phyloP scores from a whole-genome alignment of 2,797 vertebrate genomes.

The Danio aesculapii region DNA sequence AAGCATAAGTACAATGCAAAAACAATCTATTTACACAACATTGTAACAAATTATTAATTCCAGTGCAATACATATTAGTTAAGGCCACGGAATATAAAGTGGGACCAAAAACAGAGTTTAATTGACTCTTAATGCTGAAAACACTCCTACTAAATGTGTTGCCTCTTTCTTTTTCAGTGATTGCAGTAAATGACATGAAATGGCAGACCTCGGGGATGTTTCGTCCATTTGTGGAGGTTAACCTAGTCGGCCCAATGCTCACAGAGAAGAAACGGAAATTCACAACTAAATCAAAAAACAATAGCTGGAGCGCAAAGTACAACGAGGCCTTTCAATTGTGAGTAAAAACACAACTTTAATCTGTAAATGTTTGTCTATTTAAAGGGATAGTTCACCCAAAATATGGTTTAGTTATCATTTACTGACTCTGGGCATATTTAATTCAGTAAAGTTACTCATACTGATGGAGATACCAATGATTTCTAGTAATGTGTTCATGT shows the following conservation, averaged over 20 bases:
- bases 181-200: conserved; percentile 94
- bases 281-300: conserved; percentile 98
- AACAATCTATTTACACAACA: too few species aligned
- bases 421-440: too few species aligned
- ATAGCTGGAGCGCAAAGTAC: conserved; percentile 96
- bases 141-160: background rate
- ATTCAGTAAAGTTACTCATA: too few species aligned
- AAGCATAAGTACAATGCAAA: too few species aligned
- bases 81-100: too few species aligned
- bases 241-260: conserved; percentile 91
- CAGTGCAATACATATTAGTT: too few species aligned
- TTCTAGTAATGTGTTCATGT: too few species aligned
- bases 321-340: conserved; percentile 97
- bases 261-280: conserved; percentile 96
- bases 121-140: background rate
- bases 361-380: background rate
- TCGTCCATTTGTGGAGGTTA: conserved; percentile 94
- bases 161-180: conserved; percentile 78
- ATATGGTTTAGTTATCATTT: too few species aligned
- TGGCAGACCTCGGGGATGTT: conserved; percentile 98
- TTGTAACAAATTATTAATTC: too few species aligned
- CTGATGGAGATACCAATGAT: too few species aligned
- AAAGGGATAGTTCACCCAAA: background rate
- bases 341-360: conserved; percentile 70
- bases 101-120: background rate